These are phyloP conservation scores for Chrysotoxum bicinctum DNA, from an alignment of 2,888 invertebrate species.

Conservation along the genomic window DNA sequence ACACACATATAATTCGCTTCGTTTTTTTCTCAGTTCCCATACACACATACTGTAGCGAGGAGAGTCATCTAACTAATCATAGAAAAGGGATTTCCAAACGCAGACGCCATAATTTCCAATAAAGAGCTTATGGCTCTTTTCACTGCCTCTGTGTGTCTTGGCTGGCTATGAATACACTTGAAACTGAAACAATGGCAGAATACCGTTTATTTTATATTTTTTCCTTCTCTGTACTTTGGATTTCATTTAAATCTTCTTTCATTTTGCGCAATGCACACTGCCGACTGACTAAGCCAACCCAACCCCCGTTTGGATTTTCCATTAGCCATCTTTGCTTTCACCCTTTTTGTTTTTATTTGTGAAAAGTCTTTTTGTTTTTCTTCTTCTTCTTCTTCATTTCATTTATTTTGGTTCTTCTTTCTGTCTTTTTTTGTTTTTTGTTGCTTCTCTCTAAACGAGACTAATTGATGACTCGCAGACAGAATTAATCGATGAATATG, in stretches of 20 bases:
- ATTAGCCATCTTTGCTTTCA: slow-evolving; percentile 48
- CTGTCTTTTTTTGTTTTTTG: background rate
- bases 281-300: background rate
- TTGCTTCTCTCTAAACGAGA: slow-evolving; percentile 28
- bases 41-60: slow-evolving; percentile 10
- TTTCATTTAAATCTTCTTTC: slow-evolving; percentile 57
- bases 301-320: slow-evolving; percentile 41
- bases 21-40: background rate
- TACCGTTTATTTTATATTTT: slow-evolving; percentile 13
- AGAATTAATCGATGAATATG: slow-evolving; percentile 70
- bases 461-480: slow-evolving; percentile 71
- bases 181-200: slow-evolving; percentile 65
- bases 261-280: slow-evolving; percentile 57
- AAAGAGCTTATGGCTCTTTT: slow-evolving; percentile 67
- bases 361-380: background rate
- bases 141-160: slow-evolving; percentile 16
- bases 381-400: background rate
- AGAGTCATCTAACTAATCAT: slow-evolving; percentile 51
- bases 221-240: background rate
- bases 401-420: slow-evolving; percentile 2
- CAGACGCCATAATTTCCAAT: slow-evolving; percentile 73
- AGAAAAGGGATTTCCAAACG: slow-evolving; percentile 69
- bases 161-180: slow-evolving; percentile 28
- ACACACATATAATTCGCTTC: background rate
- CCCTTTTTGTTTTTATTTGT: background rate